Base-by-base conservation (phyloP, 2,888 invertebrate genomes). In the Eupithecia vulgata region DNA sequence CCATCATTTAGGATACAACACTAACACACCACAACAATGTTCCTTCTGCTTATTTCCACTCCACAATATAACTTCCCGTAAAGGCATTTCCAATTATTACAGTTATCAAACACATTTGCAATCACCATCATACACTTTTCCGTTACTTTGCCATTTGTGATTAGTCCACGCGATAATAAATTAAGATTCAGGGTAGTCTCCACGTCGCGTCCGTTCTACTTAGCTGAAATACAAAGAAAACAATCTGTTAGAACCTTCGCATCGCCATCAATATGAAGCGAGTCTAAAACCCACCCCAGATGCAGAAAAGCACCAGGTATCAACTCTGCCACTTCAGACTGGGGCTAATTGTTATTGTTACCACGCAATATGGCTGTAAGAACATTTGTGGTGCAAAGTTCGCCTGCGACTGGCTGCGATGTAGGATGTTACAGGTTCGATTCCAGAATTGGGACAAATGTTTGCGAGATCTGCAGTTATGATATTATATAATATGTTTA, bases 1-100 rank as follows among this genome's bases (percentile, higher is more conserved):
- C 94, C 94, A 92, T 90, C 87, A 86, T 87, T 91, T 88, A 91
- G 94, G 94, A 94, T 94, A 94, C 94, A 94, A 94, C 94, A 94
- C 94, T 92, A 88, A 87, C 94, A 92, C 90, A 90, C 93, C 94
- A 92, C 86, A 90, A 87, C 89, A 90, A 88, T 93, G 94, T 94
- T 65, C 94, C 92, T 77, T 86, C 92, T 79, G 84, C 91, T 87
- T 80, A 64, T 85, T 87, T 76, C 89, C 88, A 80, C 81, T 80
- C 88, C 87, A 81, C 86, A 76, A 81, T 86, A 84, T 85, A 86
- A 86, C 84, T 89, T 91, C 93, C 93, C 93, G 90, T 81, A 86
- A 84, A 83, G 84, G 83, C 86, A 84, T 76, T 82, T 82, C 83
- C 76, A 83, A 86, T 81, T 83, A 88, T 87, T 88, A 90, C 87